These are phyloP conservation scores for Pseudocheirus occidentalis DNA, from an alignment of 2,797 vertebrate genomes.

Conservation along the genomic window DNA sequence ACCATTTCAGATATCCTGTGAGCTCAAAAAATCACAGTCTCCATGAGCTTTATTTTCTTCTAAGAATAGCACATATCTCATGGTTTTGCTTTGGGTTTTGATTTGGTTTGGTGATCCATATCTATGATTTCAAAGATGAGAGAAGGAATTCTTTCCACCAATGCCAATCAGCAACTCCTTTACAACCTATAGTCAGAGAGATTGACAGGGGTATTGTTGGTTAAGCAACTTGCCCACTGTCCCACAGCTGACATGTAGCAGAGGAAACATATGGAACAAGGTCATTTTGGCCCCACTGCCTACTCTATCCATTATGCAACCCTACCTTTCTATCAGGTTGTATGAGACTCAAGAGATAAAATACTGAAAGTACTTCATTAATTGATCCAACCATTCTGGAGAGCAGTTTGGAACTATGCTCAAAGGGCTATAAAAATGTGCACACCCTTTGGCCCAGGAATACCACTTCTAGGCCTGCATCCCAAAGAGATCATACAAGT, in stretches of 20 bases:
- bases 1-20: neutral
- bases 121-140: neutral
- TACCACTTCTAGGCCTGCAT: too few species aligned
- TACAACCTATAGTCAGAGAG: neutral
- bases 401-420: too few species aligned
- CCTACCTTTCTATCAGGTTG: neutral
- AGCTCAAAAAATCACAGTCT: neutral
- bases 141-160: neutral
- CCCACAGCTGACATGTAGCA: neutral
- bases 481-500: too few species aligned
- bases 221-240: neutral
- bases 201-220: neutral
- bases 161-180: neutral
- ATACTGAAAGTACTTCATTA: neutral
- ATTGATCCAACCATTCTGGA: too few species aligned
- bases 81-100: neutral
- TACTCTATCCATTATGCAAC: neutral
- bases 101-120: neutral
- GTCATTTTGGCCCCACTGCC: neutral
- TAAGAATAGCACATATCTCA: neutral
- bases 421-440: too few species aligned
- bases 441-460: too few species aligned
- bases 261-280: neutral
- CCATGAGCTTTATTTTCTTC: neutral
- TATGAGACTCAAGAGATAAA: neutral